These are phyloP conservation scores for Calvadosia cruxmelitensis DNA, from an alignment of 30 jellyfish, hydroid and myxozoan genomes.

Conservation along the genomic window DNA sequence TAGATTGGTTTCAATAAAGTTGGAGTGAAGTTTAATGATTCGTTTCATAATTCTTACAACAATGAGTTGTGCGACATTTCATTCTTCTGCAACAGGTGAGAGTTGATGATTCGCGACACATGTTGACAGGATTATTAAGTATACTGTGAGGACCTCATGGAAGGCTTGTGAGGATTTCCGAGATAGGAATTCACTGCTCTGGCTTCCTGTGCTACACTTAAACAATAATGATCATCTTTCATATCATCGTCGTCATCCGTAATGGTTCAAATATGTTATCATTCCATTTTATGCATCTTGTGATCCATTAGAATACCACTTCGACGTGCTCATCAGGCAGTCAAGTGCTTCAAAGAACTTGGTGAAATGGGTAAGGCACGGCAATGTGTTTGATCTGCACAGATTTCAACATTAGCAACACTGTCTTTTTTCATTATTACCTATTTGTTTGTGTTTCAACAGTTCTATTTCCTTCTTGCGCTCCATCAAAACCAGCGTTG, in stretches of 20 bases:
- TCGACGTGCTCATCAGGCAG: slow-evolving; percentile 67
- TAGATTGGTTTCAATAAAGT: slow-evolving; percentile 19
- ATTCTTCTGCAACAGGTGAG: slow-evolving; percentile 67
- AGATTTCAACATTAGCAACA: not conserved
- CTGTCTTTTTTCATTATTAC: not conserved
- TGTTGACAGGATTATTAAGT: no score
- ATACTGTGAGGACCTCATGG: no score
- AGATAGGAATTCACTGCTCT: no score
- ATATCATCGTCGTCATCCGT: no score
- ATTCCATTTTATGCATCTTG: no score
- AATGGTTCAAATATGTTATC: no score
- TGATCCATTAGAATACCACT: slow-evolving; percentile 35
- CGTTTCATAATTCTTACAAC: slow-evolving; percentile 54
- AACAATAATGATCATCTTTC: no score
- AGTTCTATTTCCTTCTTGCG: slow-evolving; percentile 30
- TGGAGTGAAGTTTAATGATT: slow-evolving; percentile 45
- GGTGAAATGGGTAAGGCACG: slow-evolving; percentile 59
- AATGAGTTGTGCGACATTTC: slow-evolving; percentile 66
- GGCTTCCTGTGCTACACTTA: no score
- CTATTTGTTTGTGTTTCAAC: slow-evolving; percentile 9
- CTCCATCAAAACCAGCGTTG: slow-evolving; percentile 13
- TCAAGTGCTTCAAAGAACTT: slow-evolving; percentile 44
- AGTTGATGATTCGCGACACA: no score
- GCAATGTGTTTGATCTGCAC: no score
- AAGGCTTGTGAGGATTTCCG: no score